phyloP scores from a whole-genome alignment of 2,888 invertebrate genomes.

The Lissocephala sabroskyi region DNA sequence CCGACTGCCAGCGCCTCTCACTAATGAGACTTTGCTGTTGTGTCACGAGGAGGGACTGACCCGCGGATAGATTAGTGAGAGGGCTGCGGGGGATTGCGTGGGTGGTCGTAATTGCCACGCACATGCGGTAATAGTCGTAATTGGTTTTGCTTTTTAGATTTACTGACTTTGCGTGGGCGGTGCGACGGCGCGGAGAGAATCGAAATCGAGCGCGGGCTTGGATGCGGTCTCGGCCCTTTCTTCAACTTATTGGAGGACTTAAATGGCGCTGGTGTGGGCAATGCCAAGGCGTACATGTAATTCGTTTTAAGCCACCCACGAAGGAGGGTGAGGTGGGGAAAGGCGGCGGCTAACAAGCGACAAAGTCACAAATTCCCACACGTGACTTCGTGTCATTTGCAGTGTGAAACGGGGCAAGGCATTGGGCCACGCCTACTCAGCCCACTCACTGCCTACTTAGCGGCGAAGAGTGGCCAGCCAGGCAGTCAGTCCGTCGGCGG shows the following conservation, averaged over 20 bases:
- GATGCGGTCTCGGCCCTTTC: too few relatives aligned
- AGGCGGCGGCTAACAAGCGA: conserved; percentile 55
- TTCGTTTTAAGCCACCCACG: conserved; percentile 54
- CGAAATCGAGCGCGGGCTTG: too few relatives aligned
- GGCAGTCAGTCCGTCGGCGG: neutral
- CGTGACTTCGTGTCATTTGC: conserved; percentile 67
- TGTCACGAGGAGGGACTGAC: conserved; percentile 15
- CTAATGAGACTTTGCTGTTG: conserved; percentile 61
- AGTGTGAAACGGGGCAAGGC: conserved; percentile 32
- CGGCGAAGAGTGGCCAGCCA: neutral
- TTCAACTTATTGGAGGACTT: neutral
- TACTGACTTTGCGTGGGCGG: too few relatives aligned
- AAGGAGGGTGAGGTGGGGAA: too few relatives aligned
- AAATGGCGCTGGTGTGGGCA: neutral
- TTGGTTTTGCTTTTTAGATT: conserved; percentile 61
- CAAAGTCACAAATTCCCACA: conserved; percentile 60
- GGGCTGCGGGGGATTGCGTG: conserved; percentile 14
- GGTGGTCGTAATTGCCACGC: conserved; percentile 43
- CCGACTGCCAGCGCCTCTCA: conserved; percentile 30
- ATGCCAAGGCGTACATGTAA: conserved; percentile 37
- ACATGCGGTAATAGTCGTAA: conserved; percentile 59
- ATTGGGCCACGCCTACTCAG: too few relatives aligned
- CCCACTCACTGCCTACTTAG: too few relatives aligned
- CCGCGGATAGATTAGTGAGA: neutral
- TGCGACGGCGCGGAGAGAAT: too few relatives aligned